Evolutionary conservation across 30 jellyfish, hydroid and myxozoan species (phyloP).

Genomic region (Hydractinia symbiolongicarpus): DNA sequence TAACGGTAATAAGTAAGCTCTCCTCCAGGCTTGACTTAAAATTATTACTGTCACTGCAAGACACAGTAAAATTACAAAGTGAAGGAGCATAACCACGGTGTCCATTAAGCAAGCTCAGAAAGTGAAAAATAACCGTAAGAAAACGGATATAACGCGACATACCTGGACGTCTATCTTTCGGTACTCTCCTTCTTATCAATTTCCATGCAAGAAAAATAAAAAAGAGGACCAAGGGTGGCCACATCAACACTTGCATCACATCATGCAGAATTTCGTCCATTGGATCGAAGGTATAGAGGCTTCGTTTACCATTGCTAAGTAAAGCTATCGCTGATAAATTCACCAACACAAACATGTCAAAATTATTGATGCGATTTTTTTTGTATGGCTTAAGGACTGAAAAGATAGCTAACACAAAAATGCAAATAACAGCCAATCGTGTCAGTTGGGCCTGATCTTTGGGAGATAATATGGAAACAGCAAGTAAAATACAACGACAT

Average conservation of each 20-base stretch:
- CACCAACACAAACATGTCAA: neutral
- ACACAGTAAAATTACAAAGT: no score
- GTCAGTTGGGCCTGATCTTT: conserved; percentile 49
- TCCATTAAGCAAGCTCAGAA: no score
- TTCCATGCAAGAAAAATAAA: no score
- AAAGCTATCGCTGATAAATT: neutral
- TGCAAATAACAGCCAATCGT: conserved; percentile 37
- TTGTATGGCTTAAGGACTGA: conserved; percentile 50
- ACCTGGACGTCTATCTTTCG: no score
- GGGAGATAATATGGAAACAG: conserved; percentile 28
- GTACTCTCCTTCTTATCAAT: no score
- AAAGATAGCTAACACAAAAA: conserved; percentile 35
- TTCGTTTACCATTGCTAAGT: neutral
- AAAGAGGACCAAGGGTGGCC: neutral
- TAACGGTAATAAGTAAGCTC: no score
- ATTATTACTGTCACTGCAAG: no score
- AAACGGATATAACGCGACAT: no score
- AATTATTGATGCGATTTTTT: neutral
- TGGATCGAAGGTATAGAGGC: neutral
- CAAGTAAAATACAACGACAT: conserved; percentile 38
- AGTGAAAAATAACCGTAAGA: no score
- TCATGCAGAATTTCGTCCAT: neutral
- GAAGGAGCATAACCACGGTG: no score
- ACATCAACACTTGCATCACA: neutral
- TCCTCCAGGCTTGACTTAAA: no score